Evolutionary conservation across 2,113 vertebrate genomes (phyloP).

Genomic region (Opisthocomus hoazin): DNA sequence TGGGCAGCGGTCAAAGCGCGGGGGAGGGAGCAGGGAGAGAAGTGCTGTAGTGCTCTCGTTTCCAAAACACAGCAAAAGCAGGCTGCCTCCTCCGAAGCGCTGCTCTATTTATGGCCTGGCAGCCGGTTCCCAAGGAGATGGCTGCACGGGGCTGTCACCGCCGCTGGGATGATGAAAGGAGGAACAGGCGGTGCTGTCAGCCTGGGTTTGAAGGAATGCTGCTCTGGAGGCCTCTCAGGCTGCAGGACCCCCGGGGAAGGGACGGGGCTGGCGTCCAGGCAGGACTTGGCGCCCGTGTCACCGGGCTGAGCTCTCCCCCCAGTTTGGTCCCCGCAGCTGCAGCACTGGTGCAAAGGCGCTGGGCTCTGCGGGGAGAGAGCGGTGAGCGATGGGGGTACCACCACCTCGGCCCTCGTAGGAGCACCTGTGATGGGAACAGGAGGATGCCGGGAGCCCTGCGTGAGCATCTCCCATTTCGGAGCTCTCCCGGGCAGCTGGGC

Average conservation of each 20-base stretch:
- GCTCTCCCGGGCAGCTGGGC: not conserved
- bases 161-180: not conserved
- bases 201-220: not conserved
- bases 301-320: not conserved
- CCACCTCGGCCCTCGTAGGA: not conserved
- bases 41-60: not conserved
- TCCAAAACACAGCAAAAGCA: not conserved
- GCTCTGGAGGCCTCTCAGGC: not conserved
- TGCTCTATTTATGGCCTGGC: constrained; percentile 30
- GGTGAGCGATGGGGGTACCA: rapidly evolving
- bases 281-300: not conserved
- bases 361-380: not conserved
- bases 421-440: not conserved
- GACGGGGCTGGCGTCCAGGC: not conserved
- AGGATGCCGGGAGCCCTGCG: not conserved
- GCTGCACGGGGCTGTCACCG: not conserved
- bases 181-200: not conserved
- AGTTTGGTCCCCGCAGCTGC: not conserved
- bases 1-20: not conserved
- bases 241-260: not conserved
- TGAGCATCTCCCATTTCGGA: rapidly evolving
- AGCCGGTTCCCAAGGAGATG: not conserved
- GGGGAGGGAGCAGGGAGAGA: not conserved
- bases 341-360: not conserved
- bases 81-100: not conserved